Conservation (phyloP, 2,797 vertebrate species). For the Anguilla marmorata region DNA sequence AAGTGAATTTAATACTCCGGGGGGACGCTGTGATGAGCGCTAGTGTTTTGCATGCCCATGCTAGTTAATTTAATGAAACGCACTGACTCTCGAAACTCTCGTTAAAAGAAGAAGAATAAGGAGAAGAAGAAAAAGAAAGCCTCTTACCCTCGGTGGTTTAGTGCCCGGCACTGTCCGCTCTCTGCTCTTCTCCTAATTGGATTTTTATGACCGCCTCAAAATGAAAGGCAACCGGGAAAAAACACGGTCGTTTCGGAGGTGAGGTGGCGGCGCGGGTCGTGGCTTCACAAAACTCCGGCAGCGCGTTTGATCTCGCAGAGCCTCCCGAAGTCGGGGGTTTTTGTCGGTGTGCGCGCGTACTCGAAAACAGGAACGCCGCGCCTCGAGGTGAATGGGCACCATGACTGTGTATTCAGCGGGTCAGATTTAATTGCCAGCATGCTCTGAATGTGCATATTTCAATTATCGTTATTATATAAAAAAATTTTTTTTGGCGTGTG, state of each 20-base stretch:
- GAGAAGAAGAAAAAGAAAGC: background rate
- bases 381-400: background rate
- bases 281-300: background rate
- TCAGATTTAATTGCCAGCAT: background rate
- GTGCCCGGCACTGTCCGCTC: background rate
- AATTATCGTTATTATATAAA: too few species aligned
- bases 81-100: background rate
- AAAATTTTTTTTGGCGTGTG: background rate
- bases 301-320: background rate
- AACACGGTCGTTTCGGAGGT: background rate
- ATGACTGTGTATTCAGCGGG: background rate
- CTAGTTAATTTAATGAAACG: background rate
- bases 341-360: background rate
- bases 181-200: slow-evolving; percentile 13
- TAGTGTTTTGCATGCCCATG: background rate
- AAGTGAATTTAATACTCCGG: background rate
- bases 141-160: background rate
- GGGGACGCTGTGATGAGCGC: background rate
- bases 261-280: background rate
- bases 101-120: background rate
- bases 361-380: background rate
- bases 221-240: too few species aligned
- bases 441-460: background rate
- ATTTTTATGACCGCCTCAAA: slow-evolving; percentile 8
- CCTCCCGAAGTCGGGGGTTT: background rate